Conservation (phyloP, 2,797 vertebrate genomes). For the Rhynchonycteris naso region DNA sequence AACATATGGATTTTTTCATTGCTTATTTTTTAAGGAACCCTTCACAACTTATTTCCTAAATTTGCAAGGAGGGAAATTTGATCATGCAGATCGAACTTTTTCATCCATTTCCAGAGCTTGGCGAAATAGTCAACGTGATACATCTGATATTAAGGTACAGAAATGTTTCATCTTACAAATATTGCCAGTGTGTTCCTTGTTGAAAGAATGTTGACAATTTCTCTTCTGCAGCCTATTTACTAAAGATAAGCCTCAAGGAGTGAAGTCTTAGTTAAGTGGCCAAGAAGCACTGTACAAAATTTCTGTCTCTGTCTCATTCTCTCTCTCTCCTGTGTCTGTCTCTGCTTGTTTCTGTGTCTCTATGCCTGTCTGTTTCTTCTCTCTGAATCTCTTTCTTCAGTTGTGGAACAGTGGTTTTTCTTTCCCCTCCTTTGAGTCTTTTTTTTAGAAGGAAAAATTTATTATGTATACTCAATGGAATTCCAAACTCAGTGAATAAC, state of each 20-base stretch:
- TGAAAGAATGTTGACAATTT: constrained; percentile 16
- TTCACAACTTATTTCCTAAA: constrained; percentile 98
- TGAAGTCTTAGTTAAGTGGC: constrained; percentile 5
- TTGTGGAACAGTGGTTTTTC: neutral
- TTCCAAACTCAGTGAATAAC: constrained; percentile 38
- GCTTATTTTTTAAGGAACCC: constrained; percentile 92
- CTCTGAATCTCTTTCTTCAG: neutral
- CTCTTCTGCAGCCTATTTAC: neutral
- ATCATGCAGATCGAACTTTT: constrained; percentile 97
- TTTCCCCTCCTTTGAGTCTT: neutral
- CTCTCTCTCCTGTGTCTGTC: neutral
- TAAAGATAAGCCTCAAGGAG: neutral
- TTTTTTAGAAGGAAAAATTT: neutral
- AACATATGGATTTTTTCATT: neutral
- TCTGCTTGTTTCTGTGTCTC: neutral
- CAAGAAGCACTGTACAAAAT: neutral
- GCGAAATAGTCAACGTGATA: constrained; percentile 98
- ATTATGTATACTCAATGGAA: neutral
- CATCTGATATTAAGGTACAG: constrained; percentile 97
- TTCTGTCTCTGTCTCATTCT: neutral
- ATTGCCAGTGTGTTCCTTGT: neutral
- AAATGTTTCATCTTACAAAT: constrained; percentile 19
- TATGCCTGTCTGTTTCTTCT: neutral
- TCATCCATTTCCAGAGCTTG: constrained; percentile 96
- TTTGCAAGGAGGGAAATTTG: constrained; percentile 99